Conservation (phyloP, 2,113 vertebrate genomes). For the Toxotes chatareus region DNA sequence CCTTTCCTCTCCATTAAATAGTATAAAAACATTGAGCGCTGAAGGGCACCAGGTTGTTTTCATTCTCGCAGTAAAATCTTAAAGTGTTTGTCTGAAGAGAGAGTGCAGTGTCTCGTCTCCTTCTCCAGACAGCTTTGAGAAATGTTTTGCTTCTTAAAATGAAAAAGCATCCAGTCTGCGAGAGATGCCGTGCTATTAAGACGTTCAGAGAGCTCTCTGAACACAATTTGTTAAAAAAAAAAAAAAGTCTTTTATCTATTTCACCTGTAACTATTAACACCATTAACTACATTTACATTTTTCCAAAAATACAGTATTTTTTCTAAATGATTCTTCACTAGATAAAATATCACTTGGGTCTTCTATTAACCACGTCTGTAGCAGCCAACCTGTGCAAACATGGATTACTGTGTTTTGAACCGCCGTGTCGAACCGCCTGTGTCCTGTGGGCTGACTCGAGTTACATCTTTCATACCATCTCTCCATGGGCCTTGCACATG, state of each 20-base stretch:
- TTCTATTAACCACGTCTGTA: constrained; percentile 25
- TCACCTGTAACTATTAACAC: background rate
- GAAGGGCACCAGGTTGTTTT: constrained; percentile 11
- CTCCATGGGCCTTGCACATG: constrained; percentile 16
- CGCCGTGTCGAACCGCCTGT: constrained; percentile 55
- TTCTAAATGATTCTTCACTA: constrained; percentile 1
- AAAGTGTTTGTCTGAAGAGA: no score
- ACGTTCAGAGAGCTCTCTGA: background rate
- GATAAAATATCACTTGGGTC: constrained; percentile 4
- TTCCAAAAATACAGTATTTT: background rate
- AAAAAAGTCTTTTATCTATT: background rate
- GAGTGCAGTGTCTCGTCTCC: background rate
- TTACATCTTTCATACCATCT: constrained; percentile 61
- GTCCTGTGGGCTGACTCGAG: constrained; percentile 55
- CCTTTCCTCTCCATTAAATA: background rate
- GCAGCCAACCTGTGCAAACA: constrained; percentile 54
- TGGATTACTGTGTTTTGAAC: constrained; percentile 20
- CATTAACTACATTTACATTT: constrained; percentile 14
- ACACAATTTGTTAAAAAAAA: background rate
- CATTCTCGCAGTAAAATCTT: background rate
- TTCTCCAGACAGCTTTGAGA: background rate
- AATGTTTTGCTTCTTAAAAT: constrained; percentile 12
- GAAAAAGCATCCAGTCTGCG: background rate
- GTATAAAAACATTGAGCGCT: background rate
- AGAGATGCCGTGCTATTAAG: background rate